Percentiles rank a stretch among this genome's conserved stretches.
These are phyloP conservation scores for Tryphoninae sp. DNA, from an alignment of 2,888 invertebrate species.

Conservation along the genomic window DNA sequence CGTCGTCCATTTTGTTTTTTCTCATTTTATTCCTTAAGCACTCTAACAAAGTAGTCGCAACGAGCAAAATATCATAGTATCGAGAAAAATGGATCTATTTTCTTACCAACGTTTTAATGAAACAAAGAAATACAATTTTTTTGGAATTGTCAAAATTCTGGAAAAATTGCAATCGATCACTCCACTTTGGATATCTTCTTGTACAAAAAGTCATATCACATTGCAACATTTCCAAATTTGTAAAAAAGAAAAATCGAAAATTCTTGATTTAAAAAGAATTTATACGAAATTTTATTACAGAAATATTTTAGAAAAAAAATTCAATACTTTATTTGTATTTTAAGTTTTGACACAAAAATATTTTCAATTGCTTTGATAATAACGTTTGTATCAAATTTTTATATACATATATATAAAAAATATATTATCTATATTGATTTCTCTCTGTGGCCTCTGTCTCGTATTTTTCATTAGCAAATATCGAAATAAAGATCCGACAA, in stretches of 20 bases:
- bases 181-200: background rate
- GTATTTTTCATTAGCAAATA: conserved; percentile 1
- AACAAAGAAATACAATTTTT: background rate
- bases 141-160: background rate
- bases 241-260: background rate
- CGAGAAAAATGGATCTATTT: background rate
- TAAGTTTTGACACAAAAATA: background rate
- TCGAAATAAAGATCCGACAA: conserved; percentile 4
- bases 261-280: background rate
- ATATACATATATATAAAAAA: background rate
- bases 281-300: conserved; percentile 4
- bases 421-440: too few relatives aligned
- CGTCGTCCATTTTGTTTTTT: background rate
- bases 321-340: background rate
- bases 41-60: background rate
- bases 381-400: background rate
- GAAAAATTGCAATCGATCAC: too few relatives aligned
- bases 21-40: background rate
- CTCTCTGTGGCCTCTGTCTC: background rate
- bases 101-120: background rate
- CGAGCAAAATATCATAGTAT: background rate
- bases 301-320: background rate
- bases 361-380: background rate
- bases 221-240: background rate
- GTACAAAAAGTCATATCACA: background rate